Evolutionary conservation across 2,888 invertebrate genomes (phyloP), one percentile per base, ranked within the genome.

Genomic region (Philhelius pedissequus): DNA sequence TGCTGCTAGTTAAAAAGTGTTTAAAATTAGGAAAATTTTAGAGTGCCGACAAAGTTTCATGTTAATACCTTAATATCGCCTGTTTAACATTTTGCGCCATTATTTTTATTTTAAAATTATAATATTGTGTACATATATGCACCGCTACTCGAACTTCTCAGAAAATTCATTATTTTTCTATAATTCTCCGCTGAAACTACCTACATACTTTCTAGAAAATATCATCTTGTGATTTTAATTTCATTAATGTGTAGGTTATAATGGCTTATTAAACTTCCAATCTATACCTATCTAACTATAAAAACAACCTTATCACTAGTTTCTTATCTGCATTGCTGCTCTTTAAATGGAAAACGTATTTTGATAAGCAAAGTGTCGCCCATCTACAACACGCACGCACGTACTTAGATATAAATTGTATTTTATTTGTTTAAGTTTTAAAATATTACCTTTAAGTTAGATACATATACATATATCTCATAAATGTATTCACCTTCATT

Each of bases 301-400:
- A 64, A 60, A 11, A 78, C 48, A 56, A 27, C 18, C 40, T 64
- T 80, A 80, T 80, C 80, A 70, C 8, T 52, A 43, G 13, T 32
- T 70, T 25, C 64, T 80, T 80, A 74, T 80, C 69, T 69, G 50
- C 45, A 52, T 73, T 62, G 25, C 35, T 54, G 68, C 68, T 79
- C 74, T 27, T 66, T 43, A 73, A 73, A 78, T 73, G 50, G 25
- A 50, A n/a, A 56, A 5, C n/a, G 32, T 38, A 56, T 20, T 48
- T 68, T 27, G 15, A 64, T 22, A 58, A 54, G 30, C 9, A 73
- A 32, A 35, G 27, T 13, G 40, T 43, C 43, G 35, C 50, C 22
- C 52, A 43, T 54, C 52, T 38, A 56, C 32, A 56, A 32, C 40
- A 68, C 40, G 18, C 25, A 50, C 58, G 56, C 56, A 45, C n/a